Evolutionary conservation across 2,888 invertebrate species (phyloP).

Genomic region (Drosophila paracracens): DNA sequence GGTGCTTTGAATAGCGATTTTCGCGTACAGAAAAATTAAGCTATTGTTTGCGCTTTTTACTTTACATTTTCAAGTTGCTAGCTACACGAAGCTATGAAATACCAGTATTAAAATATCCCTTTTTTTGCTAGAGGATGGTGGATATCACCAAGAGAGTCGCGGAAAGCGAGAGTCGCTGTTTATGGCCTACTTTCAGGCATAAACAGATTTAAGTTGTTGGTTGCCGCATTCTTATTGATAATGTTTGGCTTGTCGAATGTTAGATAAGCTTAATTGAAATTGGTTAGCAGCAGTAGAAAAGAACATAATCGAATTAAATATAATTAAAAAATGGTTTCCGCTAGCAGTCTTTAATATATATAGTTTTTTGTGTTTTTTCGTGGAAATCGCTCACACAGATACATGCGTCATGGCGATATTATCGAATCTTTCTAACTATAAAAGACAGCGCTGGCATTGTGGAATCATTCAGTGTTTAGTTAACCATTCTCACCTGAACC

Average conservation of each 20-base stretch:
- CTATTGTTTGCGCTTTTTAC: not conserved
- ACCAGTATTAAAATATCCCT: not conserved
- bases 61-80: not conserved
- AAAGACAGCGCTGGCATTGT: slow-evolving; percentile 18
- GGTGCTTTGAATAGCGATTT: not conserved
- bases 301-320: slow-evolving; percentile 37
- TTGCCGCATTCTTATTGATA: not conserved
- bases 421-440: slow-evolving; percentile 21
- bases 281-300: slow-evolving; percentile 13
- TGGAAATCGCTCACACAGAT: not conserved
- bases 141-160: not conserved
- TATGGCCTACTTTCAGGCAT: not conserved
- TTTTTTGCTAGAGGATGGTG: not conserved
- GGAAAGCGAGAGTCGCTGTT: not conserved
- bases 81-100: not conserved
- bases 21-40: not conserved
- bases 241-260: not conserved
- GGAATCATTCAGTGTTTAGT: slow-evolving; percentile 40
- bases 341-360: not conserved
- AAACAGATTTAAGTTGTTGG: not conserved
- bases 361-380: not conserved
- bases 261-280: slow-evolving; percentile 43
- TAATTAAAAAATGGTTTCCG: slow-evolving; percentile 33
- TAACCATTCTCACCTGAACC: slow-evolving; percentile 4
- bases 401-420: slow-evolving; percentile 2